These are phyloP conservation scores for Arenaria interpres DNA, from an alignment of 2,113 vertebrate genomes.

Conservation along the genomic window DNA sequence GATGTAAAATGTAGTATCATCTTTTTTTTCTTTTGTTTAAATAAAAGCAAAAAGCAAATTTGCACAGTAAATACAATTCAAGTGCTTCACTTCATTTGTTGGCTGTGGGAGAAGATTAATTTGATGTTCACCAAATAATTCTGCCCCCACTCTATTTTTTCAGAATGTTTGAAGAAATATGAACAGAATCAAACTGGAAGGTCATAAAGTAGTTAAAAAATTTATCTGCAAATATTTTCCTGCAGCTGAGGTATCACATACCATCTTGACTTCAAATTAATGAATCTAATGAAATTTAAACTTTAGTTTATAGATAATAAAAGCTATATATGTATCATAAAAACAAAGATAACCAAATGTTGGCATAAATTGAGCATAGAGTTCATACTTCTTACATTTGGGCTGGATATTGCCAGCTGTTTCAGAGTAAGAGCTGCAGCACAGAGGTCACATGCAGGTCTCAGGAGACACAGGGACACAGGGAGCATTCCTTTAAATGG, in stretches of 20 bases:
- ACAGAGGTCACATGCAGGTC: not conserved
- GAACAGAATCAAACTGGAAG: not conserved
- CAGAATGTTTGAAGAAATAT: not conserved
- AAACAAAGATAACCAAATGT: not conserved
- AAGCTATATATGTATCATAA: not conserved
- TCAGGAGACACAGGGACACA: not conserved
- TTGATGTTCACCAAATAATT: not conserved
- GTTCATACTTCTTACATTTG: not conserved
- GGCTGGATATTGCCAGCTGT: not conserved
- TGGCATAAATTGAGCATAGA: not conserved
- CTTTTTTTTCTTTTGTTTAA: not conserved
- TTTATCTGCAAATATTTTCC: not conserved
- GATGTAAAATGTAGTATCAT: not conserved
- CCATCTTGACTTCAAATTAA: not conserved
- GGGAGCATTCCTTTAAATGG: not conserved
- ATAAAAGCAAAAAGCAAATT: not conserved
- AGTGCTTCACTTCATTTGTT: not conserved
- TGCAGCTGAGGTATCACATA: not conserved
- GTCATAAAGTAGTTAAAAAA: not conserved
- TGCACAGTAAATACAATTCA: not conserved
- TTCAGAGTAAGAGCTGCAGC: not conserved
- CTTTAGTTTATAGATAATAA: not conserved
- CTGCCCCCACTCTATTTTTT: not conserved
- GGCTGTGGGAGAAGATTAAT: not conserved
- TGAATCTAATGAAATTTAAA: not conserved